Conservation (phyloP, 2,797 vertebrate genomes). For the Arnoldichthys spilopterus region DNA sequence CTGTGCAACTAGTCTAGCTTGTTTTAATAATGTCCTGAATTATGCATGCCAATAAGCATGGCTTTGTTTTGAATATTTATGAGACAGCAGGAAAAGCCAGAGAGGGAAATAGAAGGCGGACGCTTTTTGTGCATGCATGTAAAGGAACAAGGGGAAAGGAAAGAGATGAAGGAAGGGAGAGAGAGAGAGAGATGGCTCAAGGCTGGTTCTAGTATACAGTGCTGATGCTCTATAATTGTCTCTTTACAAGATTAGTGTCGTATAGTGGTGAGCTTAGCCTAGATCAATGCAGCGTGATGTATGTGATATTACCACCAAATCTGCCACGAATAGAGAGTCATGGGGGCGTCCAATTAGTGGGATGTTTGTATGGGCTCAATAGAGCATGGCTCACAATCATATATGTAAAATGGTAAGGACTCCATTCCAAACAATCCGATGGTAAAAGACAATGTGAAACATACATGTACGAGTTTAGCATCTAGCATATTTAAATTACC, state of each 20-base stretch:
- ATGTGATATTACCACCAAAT: slow-evolving; percentile 59
- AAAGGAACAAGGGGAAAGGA: slow-evolving; percentile 24
- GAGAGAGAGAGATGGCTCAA: slow-evolving; percentile 30
- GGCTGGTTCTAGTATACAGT: slow-evolving; percentile 52
- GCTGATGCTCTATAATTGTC: slow-evolving; percentile 61
- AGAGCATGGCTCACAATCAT: slow-evolving; percentile 38
- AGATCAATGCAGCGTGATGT: slow-evolving; percentile 61
- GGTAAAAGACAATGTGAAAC: not conserved
- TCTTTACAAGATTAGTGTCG: slow-evolving; percentile 65
- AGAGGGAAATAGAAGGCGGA: slow-evolving; percentile 45
- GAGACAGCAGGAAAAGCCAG: slow-evolving; percentile 49
- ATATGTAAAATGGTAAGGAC: slow-evolving; percentile 33
- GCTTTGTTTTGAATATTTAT: slow-evolving; percentile 68
- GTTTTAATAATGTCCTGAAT: slow-evolving; percentile 71
- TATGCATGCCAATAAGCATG: slow-evolving; percentile 68
- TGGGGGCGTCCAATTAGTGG: slow-evolving; percentile 53
- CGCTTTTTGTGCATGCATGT: slow-evolving; percentile 34
- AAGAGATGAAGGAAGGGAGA: slow-evolving; percentile 18
- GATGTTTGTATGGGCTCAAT: slow-evolving; percentile 46
- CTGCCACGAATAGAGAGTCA: slow-evolving; percentile 51
- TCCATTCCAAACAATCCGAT: slow-evolving; percentile 4
- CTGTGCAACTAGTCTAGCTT: slow-evolving; percentile 47
- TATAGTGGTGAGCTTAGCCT: slow-evolving; percentile 61
- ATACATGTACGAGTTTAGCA: not conserved
- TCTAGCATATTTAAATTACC: no score